Evolutionary conservation across 2,797 vertebrate genomes (phyloP), one percentile per base, ranked within the genome.

Genomic region (Cyprinella venusta): DNA sequence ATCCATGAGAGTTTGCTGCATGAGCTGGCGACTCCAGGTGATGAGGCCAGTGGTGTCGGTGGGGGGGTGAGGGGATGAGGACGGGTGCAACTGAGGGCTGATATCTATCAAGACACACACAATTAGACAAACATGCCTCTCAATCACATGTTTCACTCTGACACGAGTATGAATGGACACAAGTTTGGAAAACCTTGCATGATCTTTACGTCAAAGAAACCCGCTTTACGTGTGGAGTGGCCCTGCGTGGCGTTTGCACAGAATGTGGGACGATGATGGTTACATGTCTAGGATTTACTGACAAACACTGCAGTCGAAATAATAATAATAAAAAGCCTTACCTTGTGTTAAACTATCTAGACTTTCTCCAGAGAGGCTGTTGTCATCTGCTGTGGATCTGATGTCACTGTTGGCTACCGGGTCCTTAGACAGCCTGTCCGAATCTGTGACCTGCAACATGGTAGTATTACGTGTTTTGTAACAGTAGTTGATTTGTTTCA

Each of bases 1-100:
- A 26, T 98, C 97, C 97, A 98, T 98, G 89, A 98, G 94, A 16
- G 97, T 98, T 94, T 98, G 98, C 93, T 98, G 97, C 90, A 98
- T 96, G 92, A 98, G 96, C 90, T 98, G 97, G 84, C 97, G 97
- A 87, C 96, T 99, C 97, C 97, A 98, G 90, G 90, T 95, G 85
- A 96, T 91, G 0, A 96, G 94, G 87, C 96, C 95, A 86, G 95
- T 93, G 76, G 95, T 91, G 91, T 97, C 94, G 79, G 94, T 88
- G 45, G 92, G 91, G 85, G 96, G 96, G 13, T 96, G 95, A n/a
- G 96, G 96, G 80, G 94, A 94, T 4, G 94, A 91, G 84, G 94
- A 93, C 88, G 93, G 93, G 93, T 92, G 94, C 88, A 93, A 94
- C 91, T 94, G 94, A 85, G 93, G 94, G 82, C 90, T 91, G 59